Base-by-base conservation (phyloP, 2,888 invertebrate genomes). In the Amphipyra berbera region DNA sequence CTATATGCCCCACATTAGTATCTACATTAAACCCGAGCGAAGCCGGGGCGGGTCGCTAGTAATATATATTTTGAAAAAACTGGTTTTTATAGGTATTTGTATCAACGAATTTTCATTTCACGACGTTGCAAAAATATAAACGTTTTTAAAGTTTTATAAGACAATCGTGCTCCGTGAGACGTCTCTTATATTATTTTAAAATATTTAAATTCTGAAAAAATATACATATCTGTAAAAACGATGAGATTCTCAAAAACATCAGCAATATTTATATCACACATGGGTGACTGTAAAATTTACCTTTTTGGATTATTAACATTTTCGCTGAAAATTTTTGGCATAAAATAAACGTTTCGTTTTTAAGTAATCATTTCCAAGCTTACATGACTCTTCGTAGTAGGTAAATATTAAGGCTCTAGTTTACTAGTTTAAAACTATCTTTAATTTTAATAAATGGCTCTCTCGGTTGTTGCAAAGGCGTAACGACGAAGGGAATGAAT, bases 191-290 rank as follows among this genome's bases (percentile, higher is more conserved):
- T 53, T 54, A 54, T 47, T 42, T 33, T 33, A 44, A 5, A 47
- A 44, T 47, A 67, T 54, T 12, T 10, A 12, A 37, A 37, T 10
- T 12, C 30, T 30, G 30, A 66, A 49, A 55, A 48, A 27, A 9
- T n/a, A 10, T 12, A 27, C 15, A 37, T 35, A 15, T 12, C 1
- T 9, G 9, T 13, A 41, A 62, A 68, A 62, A 64, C 13, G 7
- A 1, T 13, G 13, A 33, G 6, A 49, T 50, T 54, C 40, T 64
- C 10, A 46, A 54, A 55, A 55, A 55, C 30, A 52, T 13, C 40
- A 44, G 9, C 21, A 3, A 42, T 6, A 27, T 49, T 37, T 44
- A 21, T 33, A 7, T 50, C 44, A 65, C 53, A 42, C 35, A 14
- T 21, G 15, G n/a, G n/a, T 54, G 42, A 21, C 8, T 8, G 14